Evolutionary conservation across 2,113 vertebrate genomes (phyloP).

Genomic region (Oreotrochilus melanogaster): DNA sequence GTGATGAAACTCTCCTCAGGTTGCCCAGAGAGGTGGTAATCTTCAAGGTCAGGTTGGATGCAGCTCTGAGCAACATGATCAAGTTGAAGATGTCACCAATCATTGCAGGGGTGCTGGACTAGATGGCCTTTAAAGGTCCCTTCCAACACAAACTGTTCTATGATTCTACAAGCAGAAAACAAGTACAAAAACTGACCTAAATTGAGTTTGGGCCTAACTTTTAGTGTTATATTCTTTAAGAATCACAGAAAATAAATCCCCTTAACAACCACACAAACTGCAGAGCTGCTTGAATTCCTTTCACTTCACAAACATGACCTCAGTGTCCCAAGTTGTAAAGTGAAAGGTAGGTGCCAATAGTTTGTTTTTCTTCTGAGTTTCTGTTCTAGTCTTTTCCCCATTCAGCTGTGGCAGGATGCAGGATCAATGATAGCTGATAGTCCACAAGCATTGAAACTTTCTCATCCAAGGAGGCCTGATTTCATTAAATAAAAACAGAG

Average conservation of each 20-base stretch:
- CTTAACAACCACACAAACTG: not conserved
- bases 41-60: fast-evolving
- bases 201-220: not conserved
- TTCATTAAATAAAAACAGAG: not conserved
- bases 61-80: not conserved
- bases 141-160: not conserved
- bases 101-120: not conserved
- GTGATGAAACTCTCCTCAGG: not conserved
- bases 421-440: not conserved
- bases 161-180: not conserved
- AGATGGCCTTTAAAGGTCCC: not conserved
- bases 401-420: not conserved
- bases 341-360: not conserved
- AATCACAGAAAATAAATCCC: not conserved
- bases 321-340: not conserved
- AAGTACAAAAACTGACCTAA: not conserved
- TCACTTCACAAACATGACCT: not conserved
- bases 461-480: not conserved
- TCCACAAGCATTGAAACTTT: not conserved
- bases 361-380: not conserved
- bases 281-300: not conserved
- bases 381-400: not conserved
- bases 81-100: not conserved
- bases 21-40: not conserved
- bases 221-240: not conserved